Conservation (phyloP, 2,888 invertebrate species). For the Leptinotarsa juncta region DNA sequence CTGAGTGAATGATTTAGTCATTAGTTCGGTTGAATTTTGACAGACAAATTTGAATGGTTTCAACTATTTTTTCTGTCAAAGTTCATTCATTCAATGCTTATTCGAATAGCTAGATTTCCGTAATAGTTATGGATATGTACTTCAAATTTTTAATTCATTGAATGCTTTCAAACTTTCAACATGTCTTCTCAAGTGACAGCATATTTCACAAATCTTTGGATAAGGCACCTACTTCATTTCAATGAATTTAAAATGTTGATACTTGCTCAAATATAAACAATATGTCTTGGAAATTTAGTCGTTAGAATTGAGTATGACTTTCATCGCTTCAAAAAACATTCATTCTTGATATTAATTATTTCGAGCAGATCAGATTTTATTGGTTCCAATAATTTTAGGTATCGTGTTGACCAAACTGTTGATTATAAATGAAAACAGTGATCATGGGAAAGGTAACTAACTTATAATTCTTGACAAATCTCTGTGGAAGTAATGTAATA, state of each 20-base stretch:
- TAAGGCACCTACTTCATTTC: not conserved
- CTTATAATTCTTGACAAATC: too few relatives aligned
- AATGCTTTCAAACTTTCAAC: not conserved
- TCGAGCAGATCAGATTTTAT: too few relatives aligned
- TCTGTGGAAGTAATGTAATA: too few relatives aligned
- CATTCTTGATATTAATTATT: not conserved
- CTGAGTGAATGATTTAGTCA: not conserved
- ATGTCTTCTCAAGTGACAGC: not conserved
- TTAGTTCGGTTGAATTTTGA: not conserved
- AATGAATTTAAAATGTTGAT: constrained; percentile 3
- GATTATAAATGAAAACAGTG: too few relatives aligned
- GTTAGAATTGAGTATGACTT: not conserved
- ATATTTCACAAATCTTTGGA: not conserved
- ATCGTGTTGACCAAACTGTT: too few relatives aligned
- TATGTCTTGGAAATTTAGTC: not conserved
- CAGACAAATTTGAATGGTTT: not conserved
- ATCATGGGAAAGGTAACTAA: too few relatives aligned
- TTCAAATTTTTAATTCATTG: constrained; percentile 4
- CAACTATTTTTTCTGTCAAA: not conserved
- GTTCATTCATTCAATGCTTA: not conserved
- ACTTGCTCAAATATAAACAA: constrained; percentile 4
- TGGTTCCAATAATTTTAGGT: too few relatives aligned
- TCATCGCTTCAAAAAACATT: not conserved
- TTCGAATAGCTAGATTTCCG: not conserved
- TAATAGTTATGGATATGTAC: not conserved